Evolutionary conservation across 2,113 vertebrate species (phyloP).

Genomic region (Sinocyclocheilus rhinocerous): DNA sequence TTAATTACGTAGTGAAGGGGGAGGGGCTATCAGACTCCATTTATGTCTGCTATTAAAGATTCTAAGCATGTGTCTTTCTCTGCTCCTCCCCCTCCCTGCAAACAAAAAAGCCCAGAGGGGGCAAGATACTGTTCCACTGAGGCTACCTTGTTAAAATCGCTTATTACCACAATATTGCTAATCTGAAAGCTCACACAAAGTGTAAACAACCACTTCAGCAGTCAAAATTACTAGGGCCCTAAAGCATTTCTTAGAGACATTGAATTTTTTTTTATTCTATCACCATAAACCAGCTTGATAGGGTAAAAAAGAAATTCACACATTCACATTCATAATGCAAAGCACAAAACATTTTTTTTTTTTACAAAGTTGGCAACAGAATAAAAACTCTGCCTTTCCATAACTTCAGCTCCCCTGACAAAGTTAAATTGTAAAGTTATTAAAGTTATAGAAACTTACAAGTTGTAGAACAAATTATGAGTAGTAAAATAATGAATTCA

Average conservation of each 20-base stretch:
- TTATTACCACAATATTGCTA: slow-evolving; percentile 5
- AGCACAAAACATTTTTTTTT: background rate
- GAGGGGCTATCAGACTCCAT: no score
- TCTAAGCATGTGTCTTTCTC: background rate
- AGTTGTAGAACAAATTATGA: no score
- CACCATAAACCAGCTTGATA: background rate
- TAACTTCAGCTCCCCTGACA: background rate
- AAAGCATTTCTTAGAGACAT: background rate
- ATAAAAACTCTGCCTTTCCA: background rate
- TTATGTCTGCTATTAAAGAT: background rate
- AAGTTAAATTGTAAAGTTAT: background rate
- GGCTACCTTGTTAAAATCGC: background rate
- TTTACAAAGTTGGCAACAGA: background rate
- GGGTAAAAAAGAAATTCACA: background rate
- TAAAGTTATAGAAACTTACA: no score
- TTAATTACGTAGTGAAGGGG: no score
- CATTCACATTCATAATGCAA: background rate
- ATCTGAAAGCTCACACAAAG: background rate
- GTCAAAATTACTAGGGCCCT: background rate
- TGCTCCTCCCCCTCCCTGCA: background rate
- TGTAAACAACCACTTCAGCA: slow-evolving; percentile 9
- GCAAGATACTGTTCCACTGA: slow-evolving; percentile 6
- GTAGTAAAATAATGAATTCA: no score
- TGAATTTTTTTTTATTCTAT: background rate
- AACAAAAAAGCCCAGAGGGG: no score